Evolutionary conservation across 2,113 vertebrate species (phyloP).

Genomic region (Boulengeromyrus knoepffleri): DNA sequence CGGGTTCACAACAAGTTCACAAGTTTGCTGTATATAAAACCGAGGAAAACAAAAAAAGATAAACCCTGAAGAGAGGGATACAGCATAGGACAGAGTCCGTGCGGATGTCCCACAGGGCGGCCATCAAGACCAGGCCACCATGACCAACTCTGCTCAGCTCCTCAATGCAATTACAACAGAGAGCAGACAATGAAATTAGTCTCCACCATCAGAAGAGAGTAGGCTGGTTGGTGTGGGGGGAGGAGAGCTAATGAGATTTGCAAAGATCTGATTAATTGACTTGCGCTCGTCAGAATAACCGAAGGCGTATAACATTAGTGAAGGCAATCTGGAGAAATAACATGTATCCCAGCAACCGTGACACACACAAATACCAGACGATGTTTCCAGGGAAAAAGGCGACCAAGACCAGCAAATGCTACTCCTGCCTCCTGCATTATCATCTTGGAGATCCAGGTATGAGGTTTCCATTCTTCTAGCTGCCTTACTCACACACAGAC

Average conservation of each 20-base stretch:
- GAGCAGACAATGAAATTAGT: background rate
- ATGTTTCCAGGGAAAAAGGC: background rate
- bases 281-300: background rate
- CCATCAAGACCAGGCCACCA: background rate
- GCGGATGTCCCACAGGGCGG: background rate
- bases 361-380: background rate
- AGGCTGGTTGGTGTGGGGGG: background rate
- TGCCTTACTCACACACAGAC: background rate
- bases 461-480: background rate
- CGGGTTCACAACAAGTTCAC: background rate
- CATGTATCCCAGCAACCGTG: background rate
- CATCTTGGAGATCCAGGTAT: background rate
- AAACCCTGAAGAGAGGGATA: background rate
- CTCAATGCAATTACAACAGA: background rate
- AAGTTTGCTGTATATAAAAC: background rate
- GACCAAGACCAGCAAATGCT: background rate
- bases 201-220: background rate
- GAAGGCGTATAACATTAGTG: background rate
- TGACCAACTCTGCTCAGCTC: background rate
- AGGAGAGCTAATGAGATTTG: background rate
- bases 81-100: background rate
- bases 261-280: background rate
- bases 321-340: background rate
- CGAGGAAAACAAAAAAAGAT: background rate
- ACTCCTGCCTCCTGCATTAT: background rate